phyloP scores from a whole-genome alignment of 2,797 vertebrate species.

The Petrocephalus schoutedeni region DNA sequence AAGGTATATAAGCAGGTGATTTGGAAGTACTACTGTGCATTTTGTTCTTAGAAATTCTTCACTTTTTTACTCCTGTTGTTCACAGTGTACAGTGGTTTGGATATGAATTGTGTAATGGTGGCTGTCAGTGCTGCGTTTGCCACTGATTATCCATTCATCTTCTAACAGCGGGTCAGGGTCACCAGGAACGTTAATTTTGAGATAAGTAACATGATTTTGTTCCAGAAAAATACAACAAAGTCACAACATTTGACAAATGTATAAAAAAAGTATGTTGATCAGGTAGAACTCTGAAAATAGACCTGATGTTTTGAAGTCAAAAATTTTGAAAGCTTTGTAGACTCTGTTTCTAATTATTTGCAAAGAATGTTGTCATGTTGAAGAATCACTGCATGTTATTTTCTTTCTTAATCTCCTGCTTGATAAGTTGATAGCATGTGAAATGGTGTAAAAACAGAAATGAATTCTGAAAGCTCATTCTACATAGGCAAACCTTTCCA shows the following conservation, averaged over 20 bases:
- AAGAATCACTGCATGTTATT: not conserved
- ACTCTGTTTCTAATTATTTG: not conserved
- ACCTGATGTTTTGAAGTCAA: not conserved
- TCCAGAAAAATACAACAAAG: not conserved
- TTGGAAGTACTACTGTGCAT: not conserved
- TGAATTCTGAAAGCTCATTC: not conserved
- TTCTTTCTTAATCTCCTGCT: not conserved
- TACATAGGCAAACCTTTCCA: not conserved
- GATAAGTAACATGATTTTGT: not conserved
- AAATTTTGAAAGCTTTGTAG: not conserved
- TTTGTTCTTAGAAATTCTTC: not conserved
- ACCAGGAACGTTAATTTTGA: not conserved
- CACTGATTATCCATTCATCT: not conserved
- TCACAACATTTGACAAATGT: not conserved
- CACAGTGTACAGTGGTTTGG: not conserved
- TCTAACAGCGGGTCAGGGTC: not conserved
- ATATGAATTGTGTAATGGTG: not conserved
- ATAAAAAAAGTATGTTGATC: not conserved
- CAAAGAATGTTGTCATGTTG: not conserved
- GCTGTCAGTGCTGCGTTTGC: not conserved
- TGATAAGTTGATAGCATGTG: not conserved
- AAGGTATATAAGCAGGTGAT: not conserved
- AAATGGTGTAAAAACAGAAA: not conserved
- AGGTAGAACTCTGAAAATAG: not conserved
- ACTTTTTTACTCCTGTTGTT: not conserved